Conservation (phyloP, 2,113 vertebrate genomes). For the Hystrix brachyura region DNA sequence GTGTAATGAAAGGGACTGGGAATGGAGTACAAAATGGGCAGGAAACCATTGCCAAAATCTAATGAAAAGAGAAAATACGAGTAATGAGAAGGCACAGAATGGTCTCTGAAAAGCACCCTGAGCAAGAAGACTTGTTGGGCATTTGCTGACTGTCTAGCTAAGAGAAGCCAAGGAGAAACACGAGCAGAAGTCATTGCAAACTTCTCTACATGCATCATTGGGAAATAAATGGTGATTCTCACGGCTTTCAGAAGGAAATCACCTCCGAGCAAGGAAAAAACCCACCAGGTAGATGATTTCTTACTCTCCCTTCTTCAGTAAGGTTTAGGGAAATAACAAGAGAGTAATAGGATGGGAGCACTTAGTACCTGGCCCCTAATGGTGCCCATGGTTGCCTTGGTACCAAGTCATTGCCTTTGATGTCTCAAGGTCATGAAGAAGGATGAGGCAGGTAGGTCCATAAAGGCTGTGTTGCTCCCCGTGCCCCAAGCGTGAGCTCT, state of each 20-base stretch:
- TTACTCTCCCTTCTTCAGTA: not conserved
- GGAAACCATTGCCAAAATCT: not conserved
- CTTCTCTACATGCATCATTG: rapidly evolving
- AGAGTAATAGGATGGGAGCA: not conserved
- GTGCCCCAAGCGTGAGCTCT: rapidly evolving
- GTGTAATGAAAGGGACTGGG: rapidly evolving
- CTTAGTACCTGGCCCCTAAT: not conserved
- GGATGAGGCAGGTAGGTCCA: not conserved
- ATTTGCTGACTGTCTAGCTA: not conserved
- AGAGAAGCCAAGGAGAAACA: not conserved
- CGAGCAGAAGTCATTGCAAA: not conserved
- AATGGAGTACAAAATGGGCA: rapidly evolving
- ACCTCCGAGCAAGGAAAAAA: not conserved
- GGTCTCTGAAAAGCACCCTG: not conserved
- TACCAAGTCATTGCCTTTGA: rapidly evolving
- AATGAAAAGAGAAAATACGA: not conserved
- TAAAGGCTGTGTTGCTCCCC: rapidly evolving
- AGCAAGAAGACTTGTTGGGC: not conserved
- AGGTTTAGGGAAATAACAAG: not conserved
- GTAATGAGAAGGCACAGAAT: not conserved
- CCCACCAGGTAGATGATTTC: not conserved
- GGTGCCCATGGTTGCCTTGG: rapidly evolving
- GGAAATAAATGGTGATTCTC: not conserved
- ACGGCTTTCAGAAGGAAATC: not conserved
- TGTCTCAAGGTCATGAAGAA: not conserved